Conservation (phyloP, 2,888 invertebrate species). For the Diarsia dahlii region DNA sequence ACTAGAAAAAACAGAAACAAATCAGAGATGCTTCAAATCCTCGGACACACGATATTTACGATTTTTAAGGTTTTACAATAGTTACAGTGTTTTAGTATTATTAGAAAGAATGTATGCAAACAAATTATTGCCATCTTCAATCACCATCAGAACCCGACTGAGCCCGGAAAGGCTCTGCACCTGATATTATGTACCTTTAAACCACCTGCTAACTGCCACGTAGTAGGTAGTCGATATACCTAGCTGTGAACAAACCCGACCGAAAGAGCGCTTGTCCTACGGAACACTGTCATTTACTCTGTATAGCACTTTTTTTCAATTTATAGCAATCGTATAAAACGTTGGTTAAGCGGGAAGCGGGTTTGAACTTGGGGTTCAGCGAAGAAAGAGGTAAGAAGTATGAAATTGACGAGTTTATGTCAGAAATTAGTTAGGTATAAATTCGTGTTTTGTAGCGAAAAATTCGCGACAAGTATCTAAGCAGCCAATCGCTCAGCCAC, state of each 20-base stretch:
- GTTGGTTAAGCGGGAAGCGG: neutral
- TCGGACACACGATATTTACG: neutral
- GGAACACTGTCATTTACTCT: conserved; percentile 19
- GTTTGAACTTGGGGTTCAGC: neutral
- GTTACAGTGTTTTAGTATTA: neutral
- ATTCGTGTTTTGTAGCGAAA: no score
- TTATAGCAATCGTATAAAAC: conserved; percentile 17
- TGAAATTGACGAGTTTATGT: no score
- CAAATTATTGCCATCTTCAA: neutral
- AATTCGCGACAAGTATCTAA: no score
- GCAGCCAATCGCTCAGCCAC: no score
- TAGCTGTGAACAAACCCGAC: neutral
- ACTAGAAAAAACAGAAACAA: no score
- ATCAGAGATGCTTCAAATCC: no score
- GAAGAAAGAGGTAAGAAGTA: no score
- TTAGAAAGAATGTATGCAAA: neutral
- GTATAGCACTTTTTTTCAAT: conserved; percentile 29
- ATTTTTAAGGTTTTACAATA: neutral
- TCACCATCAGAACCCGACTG: neutral
- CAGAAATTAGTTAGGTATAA: no score
- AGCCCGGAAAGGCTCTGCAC: neutral
- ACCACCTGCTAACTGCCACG: neutral
- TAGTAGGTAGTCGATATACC: conserved; percentile 3
- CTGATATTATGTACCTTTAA: neutral
- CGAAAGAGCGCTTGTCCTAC: conserved; percentile 48